Base-by-base conservation (phyloP, 2,888 invertebrate species). In the Drosophila demipolita region DNA sequence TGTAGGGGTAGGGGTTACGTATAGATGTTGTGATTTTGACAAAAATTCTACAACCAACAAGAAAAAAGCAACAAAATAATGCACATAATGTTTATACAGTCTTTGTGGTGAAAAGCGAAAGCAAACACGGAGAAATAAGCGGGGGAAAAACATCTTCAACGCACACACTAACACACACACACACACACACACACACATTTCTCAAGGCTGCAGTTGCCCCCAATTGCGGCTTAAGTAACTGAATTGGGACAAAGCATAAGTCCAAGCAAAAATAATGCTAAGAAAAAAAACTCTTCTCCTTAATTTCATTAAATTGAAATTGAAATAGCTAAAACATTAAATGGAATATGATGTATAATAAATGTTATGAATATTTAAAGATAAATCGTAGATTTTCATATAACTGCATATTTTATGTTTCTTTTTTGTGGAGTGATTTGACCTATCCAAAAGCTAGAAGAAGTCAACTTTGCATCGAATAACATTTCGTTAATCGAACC, bases 131-230 rank as follows among this genome's bases (percentile, higher is more conserved):
- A 15, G 71, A 62, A 72, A 42, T n/a, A 35, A 36, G 58, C 35
- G 15, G 45, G 45, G 58, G 42, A 49, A 49, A 52, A 63, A 61
- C 52, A 61, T 61, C 57, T 57, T 60, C 45, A 45, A 23, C 20
- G 26, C 40, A 11, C 32, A 32, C 48, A 48, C 26, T 7, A 26
- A 36, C 23, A 17, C 15, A 50, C 38, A 40, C 15, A 29, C 17
- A 32, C 49, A 40, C 61, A 40, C 61, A 54, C 35, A 70, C 45
- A 52, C 26, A 57, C 26, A 61, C 48, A 65, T 60, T 60, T 80
- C 65, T 80, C 80, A 68, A 80, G 77, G 75, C 80, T 79, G 71
- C 75, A 52, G 60, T 26, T 73, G 49, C 64, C 53, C 40, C 74
- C 40, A 48, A 55, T 45, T 57, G 62, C 40, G 42, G 66, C 29